Percentiles rank a stretch among this genome's conserved stretches.
phyloP scores from a whole-genome alignment of 2,113 vertebrate species.

The Dasyprocta punctata region DNA sequence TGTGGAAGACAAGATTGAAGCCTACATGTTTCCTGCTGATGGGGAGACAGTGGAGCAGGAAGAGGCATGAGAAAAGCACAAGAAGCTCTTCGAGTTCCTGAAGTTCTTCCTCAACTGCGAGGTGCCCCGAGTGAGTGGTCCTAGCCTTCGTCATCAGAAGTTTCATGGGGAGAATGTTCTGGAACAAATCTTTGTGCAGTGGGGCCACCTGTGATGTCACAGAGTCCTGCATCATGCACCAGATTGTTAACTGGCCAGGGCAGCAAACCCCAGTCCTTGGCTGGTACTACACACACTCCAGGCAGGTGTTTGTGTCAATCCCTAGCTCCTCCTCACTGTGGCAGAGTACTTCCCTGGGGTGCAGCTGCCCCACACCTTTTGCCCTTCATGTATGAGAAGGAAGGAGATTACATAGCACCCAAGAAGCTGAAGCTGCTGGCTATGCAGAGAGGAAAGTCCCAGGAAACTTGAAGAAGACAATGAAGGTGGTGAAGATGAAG shows the following conservation, averaged over 20 bases:
- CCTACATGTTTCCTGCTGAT: slow-evolving; percentile 93
- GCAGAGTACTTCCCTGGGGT: slow-evolving; percentile 95
- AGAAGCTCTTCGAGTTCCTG: slow-evolving; percentile 93
- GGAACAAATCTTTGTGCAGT: slow-evolving; percentile 95
- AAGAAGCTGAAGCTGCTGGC: slow-evolving; percentile 96
- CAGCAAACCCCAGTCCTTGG: slow-evolving; percentile 91
- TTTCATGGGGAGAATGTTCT: slow-evolving; percentile 94
- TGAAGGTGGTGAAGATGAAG: neutral
- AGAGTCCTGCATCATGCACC: slow-evolving; percentile 94
- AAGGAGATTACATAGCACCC: slow-evolving; percentile 95
- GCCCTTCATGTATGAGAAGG: slow-evolving; percentile 95
- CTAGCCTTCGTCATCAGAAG: slow-evolving; percentile 95
- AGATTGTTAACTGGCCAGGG: slow-evolving; percentile 93
- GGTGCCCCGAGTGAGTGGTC: slow-evolving; percentile 94
- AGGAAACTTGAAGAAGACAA: slow-evolving; percentile 52
- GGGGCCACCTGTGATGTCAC: slow-evolving; percentile 91
- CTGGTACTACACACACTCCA: slow-evolving; percentile 97
- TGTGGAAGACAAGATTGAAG: slow-evolving; percentile 91
- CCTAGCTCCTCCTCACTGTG: slow-evolving; percentile 91
- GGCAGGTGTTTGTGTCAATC: slow-evolving; percentile 96
- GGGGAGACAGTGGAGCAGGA: slow-evolving; percentile 90
- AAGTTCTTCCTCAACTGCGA: slow-evolving; percentile 97
- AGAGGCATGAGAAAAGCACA: slow-evolving; percentile 90
- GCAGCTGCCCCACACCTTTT: slow-evolving; percentile 94
- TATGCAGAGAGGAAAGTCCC: slow-evolving; percentile 92